These are phyloP conservation scores for Pararge aegeria DNA, from an alignment of 1,140 invertebrate species.

Conservation along the genomic window DNA sequence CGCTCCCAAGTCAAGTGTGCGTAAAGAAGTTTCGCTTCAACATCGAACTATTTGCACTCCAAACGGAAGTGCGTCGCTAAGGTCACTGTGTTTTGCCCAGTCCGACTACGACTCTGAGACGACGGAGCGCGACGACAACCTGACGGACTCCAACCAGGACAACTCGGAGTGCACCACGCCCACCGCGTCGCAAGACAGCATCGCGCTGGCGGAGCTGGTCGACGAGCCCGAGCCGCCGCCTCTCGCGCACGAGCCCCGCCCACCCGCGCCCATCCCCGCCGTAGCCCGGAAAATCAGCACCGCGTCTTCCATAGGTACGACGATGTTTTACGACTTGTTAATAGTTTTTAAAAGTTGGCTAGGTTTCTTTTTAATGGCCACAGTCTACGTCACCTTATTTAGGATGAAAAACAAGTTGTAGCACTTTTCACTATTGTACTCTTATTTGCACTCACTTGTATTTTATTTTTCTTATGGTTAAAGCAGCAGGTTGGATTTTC, in stretches of 20 bases:
- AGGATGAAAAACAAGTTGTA: too few species aligned
- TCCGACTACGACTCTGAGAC: conserved; percentile 76
- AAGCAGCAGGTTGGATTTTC: too few species aligned
- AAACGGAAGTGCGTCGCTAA: not conserved
- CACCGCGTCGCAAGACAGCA: conserved; percentile 70
- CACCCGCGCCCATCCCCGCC: conserved; percentile 44
- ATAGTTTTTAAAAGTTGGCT: too few species aligned
- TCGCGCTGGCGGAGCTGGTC: conserved; percentile 64
- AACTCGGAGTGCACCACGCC: conserved; percentile 78
- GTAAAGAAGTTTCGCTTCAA: too few species aligned
- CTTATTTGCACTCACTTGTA: too few species aligned
- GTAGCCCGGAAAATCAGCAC: conserved; percentile 62
- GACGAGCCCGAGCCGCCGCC: conserved; percentile 48
- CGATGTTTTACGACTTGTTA: too few species aligned
- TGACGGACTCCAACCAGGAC: conserved; percentile 78
- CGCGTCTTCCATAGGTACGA: conserved; percentile 63
- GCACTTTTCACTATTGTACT: too few species aligned
- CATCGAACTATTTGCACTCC: too few species aligned
- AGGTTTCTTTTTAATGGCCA: too few species aligned
- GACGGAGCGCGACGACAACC: conserved; percentile 74
- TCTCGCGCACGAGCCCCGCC: conserved; percentile 16
- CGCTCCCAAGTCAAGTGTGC: too few species aligned
- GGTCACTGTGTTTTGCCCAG: conserved; percentile 27
- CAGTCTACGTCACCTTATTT: too few species aligned
- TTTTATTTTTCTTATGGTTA: too few species aligned